Evolutionary conservation across 2,888 invertebrate species (phyloP).

Genomic region (Anorthoa munda): DNA sequence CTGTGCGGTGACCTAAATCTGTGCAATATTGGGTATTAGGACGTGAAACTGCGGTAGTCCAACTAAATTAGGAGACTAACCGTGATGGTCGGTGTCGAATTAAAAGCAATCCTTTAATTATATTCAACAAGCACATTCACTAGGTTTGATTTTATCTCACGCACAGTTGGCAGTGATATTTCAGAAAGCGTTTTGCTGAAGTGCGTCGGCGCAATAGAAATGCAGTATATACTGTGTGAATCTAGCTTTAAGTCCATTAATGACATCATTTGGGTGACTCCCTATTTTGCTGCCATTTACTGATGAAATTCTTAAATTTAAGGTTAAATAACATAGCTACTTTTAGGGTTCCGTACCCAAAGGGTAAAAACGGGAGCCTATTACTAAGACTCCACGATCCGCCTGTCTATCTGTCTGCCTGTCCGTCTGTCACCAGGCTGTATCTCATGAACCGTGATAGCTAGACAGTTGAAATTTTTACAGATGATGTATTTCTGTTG

Average conservation of each 20-base stretch:
- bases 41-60: constrained; percentile 35
- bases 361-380: too few species aligned
- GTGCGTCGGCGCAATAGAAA: background rate
- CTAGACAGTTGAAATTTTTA: too few species aligned
- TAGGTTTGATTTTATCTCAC: background rate
- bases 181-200: constrained; percentile 1
- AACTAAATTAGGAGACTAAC: constrained; percentile 28
- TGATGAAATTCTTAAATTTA: too few species aligned
- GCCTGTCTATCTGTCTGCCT: too few species aligned
- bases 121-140: background rate
- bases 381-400: too few species aligned
- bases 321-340: too few species aligned
- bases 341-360: too few species aligned
- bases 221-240: background rate
- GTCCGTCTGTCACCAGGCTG: too few species aligned
- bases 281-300: too few species aligned
- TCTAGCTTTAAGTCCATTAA: background rate
- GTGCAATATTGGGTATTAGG: constrained; percentile 40
- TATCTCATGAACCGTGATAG: too few species aligned
- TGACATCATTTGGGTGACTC: background rate
- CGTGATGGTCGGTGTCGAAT: constrained; percentile 17
- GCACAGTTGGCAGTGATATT: background rate
- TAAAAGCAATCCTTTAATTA: constrained; percentile 9
- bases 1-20: constrained; percentile 60
- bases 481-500: too few species aligned